Percentiles rank a stretch among this genome's conserved stretches.
These are phyloP conservation scores for Venusia cambrica DNA, from an alignment of 2,888 invertebrate genomes.

Conservation along the genomic window DNA sequence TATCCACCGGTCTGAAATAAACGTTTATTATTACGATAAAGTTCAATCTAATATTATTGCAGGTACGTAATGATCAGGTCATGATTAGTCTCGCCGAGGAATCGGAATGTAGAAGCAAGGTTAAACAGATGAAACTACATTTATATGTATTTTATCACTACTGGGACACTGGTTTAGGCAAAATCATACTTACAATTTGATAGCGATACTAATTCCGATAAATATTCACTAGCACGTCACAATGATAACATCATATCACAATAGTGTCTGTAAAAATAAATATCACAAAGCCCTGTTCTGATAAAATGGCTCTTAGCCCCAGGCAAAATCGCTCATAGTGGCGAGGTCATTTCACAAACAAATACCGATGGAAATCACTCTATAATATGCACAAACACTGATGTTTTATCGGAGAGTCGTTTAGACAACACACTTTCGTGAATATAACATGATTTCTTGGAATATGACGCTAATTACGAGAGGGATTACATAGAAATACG, in stretches of 20 bases:
- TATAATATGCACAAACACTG: not conserved
- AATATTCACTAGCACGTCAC: slow-evolving; percentile 45
- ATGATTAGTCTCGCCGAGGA: no score
- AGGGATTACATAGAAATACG: not conserved
- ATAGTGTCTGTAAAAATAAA: slow-evolving; percentile 16
- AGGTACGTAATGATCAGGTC: no score
- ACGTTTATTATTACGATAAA: no score
- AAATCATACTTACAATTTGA: slow-evolving; percentile 9
- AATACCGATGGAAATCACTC: slow-evolving; percentile 4
- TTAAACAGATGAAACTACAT: no score
- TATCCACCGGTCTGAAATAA: no score
- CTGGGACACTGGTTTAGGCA: not conserved
- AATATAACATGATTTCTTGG: slow-evolving; percentile 1
- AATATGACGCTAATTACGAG: slow-evolving; percentile 7
- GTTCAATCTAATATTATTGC: no score
- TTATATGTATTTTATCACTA: no score
- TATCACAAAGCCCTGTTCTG: slow-evolving; percentile 4
- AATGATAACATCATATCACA: slow-evolving; percentile 39
- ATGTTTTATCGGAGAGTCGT: slow-evolving; percentile 1
- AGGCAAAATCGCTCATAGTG: slow-evolving; percentile 30
- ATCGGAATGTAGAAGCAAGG: no score
- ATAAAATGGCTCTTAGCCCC: slow-evolving; percentile 43
- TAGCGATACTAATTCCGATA: slow-evolving; percentile 23
- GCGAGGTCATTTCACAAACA: slow-evolving; percentile 8
- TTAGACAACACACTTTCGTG: not conserved